A percentile compares a stretch with the other conserved stretches of the same genome.
Evolutionary conservation across 2,797 vertebrate genomes (phyloP).

Genomic region (Brachyalestes nurse): DNA sequence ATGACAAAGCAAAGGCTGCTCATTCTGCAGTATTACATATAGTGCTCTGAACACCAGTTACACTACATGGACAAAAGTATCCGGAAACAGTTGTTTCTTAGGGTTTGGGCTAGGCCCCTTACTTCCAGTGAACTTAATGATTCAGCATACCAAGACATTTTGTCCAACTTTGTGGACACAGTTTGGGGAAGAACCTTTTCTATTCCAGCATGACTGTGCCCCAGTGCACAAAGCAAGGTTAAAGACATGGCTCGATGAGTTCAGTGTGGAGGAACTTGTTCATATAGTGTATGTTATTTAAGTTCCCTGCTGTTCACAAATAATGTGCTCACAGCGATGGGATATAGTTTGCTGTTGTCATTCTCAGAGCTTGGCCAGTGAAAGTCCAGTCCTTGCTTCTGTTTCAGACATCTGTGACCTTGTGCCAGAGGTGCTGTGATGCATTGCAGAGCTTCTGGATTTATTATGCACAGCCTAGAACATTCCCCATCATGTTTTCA

Average conservation of each 20-base stretch:
- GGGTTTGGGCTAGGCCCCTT: too few relatives aligned
- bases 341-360: background rate
- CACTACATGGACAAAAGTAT: too few relatives aligned
- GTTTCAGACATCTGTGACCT: background rate
- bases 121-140: too few relatives aligned
- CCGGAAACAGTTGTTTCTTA: too few relatives aligned
- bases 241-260: too few relatives aligned
- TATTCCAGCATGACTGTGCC: too few relatives aligned
- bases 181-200: too few relatives aligned
- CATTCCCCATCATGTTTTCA: constrained; percentile 8
- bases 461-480: constrained; percentile 23
- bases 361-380: background rate
- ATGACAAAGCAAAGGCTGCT: background rate
- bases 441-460: constrained; percentile 1
- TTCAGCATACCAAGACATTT: too few relatives aligned
- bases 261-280: too few relatives aligned
- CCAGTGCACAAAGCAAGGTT: too few relatives aligned
- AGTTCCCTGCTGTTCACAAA: background rate
- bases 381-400: background rate
- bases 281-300: too few relatives aligned
- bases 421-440: constrained; percentile 5
- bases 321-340: background rate
- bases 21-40: background rate
- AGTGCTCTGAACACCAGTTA: background rate
- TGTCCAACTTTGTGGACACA: too few relatives aligned